Evolutionary conservation across 2,113 vertebrate genomes (phyloP), one percentile per base, ranked within the genome.

Genomic region (Cisticola juncidis): DNA sequence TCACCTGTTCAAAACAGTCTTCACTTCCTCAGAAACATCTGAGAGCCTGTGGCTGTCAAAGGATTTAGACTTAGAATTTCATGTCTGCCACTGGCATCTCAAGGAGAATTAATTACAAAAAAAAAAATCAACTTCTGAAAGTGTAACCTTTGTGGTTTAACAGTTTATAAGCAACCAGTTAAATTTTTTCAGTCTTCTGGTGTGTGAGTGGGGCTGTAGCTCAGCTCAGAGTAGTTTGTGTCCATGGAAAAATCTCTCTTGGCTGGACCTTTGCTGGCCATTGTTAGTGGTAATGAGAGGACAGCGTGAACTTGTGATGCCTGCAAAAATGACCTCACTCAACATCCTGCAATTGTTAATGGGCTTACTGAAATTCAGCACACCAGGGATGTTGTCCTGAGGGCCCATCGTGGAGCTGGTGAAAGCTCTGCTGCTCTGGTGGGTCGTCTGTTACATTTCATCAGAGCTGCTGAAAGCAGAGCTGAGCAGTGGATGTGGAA

Each of bases 321-420:
- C 2, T 92, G 88, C 66, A 60, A 9, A 70, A 90, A 71, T 90
- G 94, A 92, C 88, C 95, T 97, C 86, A 93, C 80, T 94, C 94
- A 77, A 70, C 90, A 95, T 96, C 96, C 96, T 97, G 88, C 94
- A 66, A 94, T 96, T 95, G 95, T 96, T 93, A 54, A 44, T 54
- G 90, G 92, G 62, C 42, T 90, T 90, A 88, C 88, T 93, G 77
- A 88, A 93, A 94, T 83, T 88, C 14, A 3, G 68, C 82, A 44
- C 90, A 66, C 1, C 13, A 74, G 94, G 48, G 72, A 50, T 42
- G 42, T 62, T 90, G 86, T 94, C 88, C 96, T 92, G 33, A 95
- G 95, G 86, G 90, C 87, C 47, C 38, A 38, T 91, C 88, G 77
- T 6, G 0, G 92, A 86, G 79, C 74, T 88, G 88, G 23, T 93